phyloP scores from a whole-genome alignment of 2,888 invertebrate genomes.

The Rugalucina vietnamica region DNA sequence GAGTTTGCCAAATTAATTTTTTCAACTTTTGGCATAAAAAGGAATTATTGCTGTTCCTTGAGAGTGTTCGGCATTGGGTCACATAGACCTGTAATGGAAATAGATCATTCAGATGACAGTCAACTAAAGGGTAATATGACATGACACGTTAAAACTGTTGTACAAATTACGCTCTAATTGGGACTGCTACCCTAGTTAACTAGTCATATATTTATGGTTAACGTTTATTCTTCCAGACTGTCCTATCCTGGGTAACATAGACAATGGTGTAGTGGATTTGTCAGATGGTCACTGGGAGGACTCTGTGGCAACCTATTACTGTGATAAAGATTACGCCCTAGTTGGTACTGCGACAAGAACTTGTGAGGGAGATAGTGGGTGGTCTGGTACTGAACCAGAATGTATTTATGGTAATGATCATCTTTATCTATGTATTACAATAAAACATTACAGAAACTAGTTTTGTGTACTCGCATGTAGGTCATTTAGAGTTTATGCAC shows the following conservation, averaged over 20 bases:
- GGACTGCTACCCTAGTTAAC: too few relatives aligned
- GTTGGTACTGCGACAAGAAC: slow-evolving; percentile 35
- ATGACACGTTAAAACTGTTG: too few relatives aligned
- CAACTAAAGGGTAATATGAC: too few relatives aligned
- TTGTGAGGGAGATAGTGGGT: slow-evolving; percentile 27
- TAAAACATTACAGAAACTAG: neutral
- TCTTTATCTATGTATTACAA: neutral
- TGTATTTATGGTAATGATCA: slow-evolving; percentile 15
- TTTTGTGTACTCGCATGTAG: neutral
- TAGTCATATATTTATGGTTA: too few relatives aligned
- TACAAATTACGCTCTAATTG: too few relatives aligned
- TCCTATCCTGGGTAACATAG: neutral
- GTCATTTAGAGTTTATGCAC: too few relatives aligned
- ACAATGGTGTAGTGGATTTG: neutral
- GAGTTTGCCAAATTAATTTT: too few relatives aligned
- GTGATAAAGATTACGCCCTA: slow-evolving; percentile 41
- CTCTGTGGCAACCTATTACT: slow-evolving; percentile 33
- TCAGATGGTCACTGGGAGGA: neutral
- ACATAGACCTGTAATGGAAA: too few relatives aligned
- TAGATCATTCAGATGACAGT: too few relatives aligned
- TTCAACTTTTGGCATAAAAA: too few relatives aligned
- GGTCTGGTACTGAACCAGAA: slow-evolving; percentile 40
- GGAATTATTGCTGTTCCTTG: too few relatives aligned
- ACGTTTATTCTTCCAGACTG: neutral
- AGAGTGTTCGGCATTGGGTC: too few relatives aligned